Evolutionary conservation across 2,797 vertebrate species (phyloP).

Genomic region (Jordanella pulchra): DNA sequence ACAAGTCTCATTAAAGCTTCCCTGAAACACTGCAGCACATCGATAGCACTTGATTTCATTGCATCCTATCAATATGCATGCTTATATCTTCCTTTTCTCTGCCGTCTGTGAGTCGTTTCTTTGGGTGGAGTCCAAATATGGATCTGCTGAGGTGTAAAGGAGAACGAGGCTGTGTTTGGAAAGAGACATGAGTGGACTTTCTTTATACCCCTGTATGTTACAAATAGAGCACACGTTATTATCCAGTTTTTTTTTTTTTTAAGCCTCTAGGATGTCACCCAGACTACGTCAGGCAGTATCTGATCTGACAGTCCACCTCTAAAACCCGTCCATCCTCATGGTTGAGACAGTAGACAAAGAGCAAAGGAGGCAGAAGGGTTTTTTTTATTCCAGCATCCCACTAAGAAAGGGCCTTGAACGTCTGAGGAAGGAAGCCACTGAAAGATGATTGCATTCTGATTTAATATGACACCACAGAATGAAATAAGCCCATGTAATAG

Average conservation of each 20-base stretch:
- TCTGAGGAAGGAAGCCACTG: slow-evolving; percentile 40
- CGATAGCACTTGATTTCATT: slow-evolving; percentile 65
- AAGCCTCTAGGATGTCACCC: slow-evolving; percentile 69
- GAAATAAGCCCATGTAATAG: slow-evolving; percentile 41
- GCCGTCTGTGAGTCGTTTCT: slow-evolving; percentile 45
- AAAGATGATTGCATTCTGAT: slow-evolving; percentile 47
- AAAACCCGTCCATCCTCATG: slow-evolving; percentile 67
- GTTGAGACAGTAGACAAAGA: slow-evolving; percentile 55
- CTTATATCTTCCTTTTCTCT: slow-evolving; percentile 53
- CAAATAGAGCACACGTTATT: slow-evolving; percentile 59
- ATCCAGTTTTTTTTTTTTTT: slow-evolving; percentile 61
- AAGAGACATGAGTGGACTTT: slow-evolving; percentile 59
- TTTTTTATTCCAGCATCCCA: slow-evolving; percentile 34
- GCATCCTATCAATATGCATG: slow-evolving; percentile 58
- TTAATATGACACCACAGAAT: slow-evolving; percentile 49
- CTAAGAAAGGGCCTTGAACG: slow-evolving; percentile 45
- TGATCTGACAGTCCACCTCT: slow-evolving; percentile 75
- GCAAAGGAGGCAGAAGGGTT: slow-evolving; percentile 48
- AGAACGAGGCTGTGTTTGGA: slow-evolving; percentile 55
- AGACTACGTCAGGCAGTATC: slow-evolving; percentile 59
- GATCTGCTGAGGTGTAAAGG: slow-evolving; percentile 71
- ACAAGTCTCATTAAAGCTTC: slow-evolving; percentile 53
- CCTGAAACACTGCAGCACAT: slow-evolving; percentile 55
- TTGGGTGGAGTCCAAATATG: slow-evolving; percentile 71
- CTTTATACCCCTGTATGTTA: slow-evolving; percentile 54